Percentiles rank a stretch among this genome's conserved stretches.
Conservation (phyloP, 2,888 invertebrate species). For the Sminthurinus aureus region DNA sequence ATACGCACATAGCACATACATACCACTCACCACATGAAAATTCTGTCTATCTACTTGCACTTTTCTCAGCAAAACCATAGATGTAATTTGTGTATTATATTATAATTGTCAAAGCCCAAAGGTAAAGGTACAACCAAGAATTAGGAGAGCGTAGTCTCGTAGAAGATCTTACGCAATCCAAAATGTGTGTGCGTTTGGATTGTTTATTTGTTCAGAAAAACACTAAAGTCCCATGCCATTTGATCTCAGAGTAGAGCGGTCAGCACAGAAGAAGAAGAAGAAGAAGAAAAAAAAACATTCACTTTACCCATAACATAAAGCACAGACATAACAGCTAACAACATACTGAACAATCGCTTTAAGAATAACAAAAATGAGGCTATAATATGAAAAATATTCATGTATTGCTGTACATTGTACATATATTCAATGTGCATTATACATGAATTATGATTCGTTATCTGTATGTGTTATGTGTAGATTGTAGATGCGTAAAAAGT, state of each 20-base stretch:
- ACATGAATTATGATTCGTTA: neutral
- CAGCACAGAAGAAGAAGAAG: no score
- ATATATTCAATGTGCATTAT: neutral
- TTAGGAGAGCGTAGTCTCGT: neutral
- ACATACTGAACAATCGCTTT: no score
- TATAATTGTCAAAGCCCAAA: neutral
- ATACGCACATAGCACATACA: neutral
- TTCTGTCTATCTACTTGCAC: neutral
- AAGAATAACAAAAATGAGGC: no score
- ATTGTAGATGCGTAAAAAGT: neutral
- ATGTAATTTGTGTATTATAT: no score
- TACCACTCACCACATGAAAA: neutral
- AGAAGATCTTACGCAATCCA: neutral
- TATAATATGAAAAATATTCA: neutral
- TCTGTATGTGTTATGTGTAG: neutral
- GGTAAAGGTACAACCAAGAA: neutral
- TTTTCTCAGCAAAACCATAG: neutral
- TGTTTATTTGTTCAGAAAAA: no score
- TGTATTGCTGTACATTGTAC: neutral
- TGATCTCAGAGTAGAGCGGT: no score
- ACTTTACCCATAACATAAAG: neutral
- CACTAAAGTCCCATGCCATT: no score
- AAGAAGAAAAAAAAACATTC: neutral
- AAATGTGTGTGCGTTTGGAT: neutral
- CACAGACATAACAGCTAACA: no score